Evolutionary conservation across 2,888 invertebrate species (phyloP).

Genomic region (Synanthedon myopaeformis): DNA sequence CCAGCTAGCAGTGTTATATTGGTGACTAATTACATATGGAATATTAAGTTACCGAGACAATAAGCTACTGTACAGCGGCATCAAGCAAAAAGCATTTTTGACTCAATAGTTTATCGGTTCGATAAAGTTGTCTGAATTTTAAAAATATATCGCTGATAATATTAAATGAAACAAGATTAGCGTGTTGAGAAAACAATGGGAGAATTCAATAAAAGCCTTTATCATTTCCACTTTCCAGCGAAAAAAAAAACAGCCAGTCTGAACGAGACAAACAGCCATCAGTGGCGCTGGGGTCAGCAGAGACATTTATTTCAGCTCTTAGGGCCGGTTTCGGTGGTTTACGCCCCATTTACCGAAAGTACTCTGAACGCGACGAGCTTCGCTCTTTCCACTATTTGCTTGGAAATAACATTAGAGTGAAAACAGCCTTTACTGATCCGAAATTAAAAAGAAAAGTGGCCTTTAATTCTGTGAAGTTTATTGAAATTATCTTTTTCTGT

Average conservation of each 20-base stretch:
- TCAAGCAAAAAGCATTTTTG: too few relatives aligned
- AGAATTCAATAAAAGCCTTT: not conserved
- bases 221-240: not conserved
- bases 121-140: too few relatives aligned
- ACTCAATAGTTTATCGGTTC: too few relatives aligned
- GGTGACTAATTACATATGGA: too few relatives aligned
- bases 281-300: conserved; percentile 4
- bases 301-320: conserved; percentile 6
- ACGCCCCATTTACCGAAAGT: conserved; percentile 7
- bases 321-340: conserved; percentile 1
- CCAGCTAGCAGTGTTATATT: too few relatives aligned
- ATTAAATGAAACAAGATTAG: too few relatives aligned
- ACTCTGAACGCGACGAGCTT: not conserved
- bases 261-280: conserved; percentile 5
- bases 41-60: too few relatives aligned
- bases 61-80: too few relatives aligned
- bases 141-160: too few relatives aligned
- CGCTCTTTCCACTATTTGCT: not conserved
- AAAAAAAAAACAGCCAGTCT: not conserved
- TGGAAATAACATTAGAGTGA: not conserved
- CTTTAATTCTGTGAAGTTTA: too few relatives aligned
- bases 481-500: too few relatives aligned
- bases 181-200: not conserved
- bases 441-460: too few relatives aligned
- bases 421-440: not conserved